Conservation (phyloP, 1,140 invertebrate species). For the Adoxophyes honmai region DNA sequence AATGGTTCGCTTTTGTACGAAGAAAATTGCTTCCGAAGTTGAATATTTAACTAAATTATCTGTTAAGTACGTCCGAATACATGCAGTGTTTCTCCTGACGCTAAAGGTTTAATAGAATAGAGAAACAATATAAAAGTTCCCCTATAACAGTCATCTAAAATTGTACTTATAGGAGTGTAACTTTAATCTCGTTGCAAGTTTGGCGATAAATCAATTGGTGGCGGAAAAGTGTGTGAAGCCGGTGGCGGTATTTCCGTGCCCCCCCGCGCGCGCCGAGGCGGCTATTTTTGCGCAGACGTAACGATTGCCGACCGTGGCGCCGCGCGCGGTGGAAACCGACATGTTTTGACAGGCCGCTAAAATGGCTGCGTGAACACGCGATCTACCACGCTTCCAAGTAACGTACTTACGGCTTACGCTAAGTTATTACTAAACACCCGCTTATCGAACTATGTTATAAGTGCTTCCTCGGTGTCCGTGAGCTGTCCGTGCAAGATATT, state of each 20-base stretch:
- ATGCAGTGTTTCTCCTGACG: background rate
- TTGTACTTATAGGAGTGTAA: slow-evolving; percentile 39
- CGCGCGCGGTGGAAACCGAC: slow-evolving; percentile 38
- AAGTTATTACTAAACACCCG: slow-evolving; percentile 50
- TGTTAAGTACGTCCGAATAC: background rate
- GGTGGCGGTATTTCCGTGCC: slow-evolving; percentile 16
- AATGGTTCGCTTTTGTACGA: slow-evolving; percentile 2
- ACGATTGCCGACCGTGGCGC: slow-evolving; percentile 55
- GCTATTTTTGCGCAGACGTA: slow-evolving; percentile 66
- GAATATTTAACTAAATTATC: slow-evolving; percentile 9
- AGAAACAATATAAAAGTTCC: background rate
- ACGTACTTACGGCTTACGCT: slow-evolving; percentile 52
- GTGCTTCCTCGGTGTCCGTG: slow-evolving; percentile 43
- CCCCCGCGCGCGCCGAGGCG: slow-evolving; percentile 20
- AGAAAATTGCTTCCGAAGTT: slow-evolving; percentile 7
- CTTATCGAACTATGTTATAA: slow-evolving; percentile 60
- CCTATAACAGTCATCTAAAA: background rate
- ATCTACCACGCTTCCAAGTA: slow-evolving; percentile 53
- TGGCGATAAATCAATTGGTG: slow-evolving; percentile 59
- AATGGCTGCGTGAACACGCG: slow-evolving; percentile 71
- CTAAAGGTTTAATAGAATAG: background rate
- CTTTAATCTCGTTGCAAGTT: slow-evolving; percentile 68
- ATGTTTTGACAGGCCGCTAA: slow-evolving; percentile 67
- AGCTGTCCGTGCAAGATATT: slow-evolving; percentile 33
- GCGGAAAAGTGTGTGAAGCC: slow-evolving; percentile 40